Base-by-base conservation (phyloP, 2,888 invertebrate genomes). In the Atrina japonica region DNA sequence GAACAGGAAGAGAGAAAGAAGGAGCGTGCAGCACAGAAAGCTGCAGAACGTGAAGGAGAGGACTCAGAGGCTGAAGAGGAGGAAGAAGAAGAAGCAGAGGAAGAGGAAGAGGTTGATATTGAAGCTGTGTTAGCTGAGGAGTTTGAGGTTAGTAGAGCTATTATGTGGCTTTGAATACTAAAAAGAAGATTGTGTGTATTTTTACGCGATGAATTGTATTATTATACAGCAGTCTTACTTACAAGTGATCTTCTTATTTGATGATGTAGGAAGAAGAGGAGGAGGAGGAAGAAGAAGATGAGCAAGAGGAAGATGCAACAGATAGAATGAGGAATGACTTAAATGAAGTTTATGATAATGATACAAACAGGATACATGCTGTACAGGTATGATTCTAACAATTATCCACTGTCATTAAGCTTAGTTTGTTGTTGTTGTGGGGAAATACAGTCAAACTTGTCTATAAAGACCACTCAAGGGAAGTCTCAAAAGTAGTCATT, bases 241-340 rank as follows among this genome's bases (percentile, higher is more conserved):
- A n/a, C n/a, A n/a, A n/a, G n/a, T n/a, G n/a, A n/a, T n/a, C n/a
- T n/a, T n/a, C n/a, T n/a, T n/a, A n/a, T n/a, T n/a, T n/a, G n/a
- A 14, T 29, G 29, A 6, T 75, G 1, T 66, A 90, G 85, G 89
- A 88, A 60, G 90, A 91, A 67, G 88, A 88, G 66, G 89, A 86
- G 49, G 90, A 90, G 69, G 90, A 89, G 23, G 90, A 90, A 55
- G 89, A 88, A 65, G 90, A 91, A 52, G 88, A 89, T 63, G 89
- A 90, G 69, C 74, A 83, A n/a, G 89, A 89, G 66, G 90, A 90
- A 64, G 90, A 90, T 78, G 90, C 89, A 16, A 83, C 76, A 27
- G 90, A 90, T 69, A 82, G 88, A 71, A 87, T 90, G 77, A 86
- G 83, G 65, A 89, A 86, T 75, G 89, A 89, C 29, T 73, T 89